Conservation (phyloP, 1,140 invertebrate species). For the Brachionus sp. region DNA sequence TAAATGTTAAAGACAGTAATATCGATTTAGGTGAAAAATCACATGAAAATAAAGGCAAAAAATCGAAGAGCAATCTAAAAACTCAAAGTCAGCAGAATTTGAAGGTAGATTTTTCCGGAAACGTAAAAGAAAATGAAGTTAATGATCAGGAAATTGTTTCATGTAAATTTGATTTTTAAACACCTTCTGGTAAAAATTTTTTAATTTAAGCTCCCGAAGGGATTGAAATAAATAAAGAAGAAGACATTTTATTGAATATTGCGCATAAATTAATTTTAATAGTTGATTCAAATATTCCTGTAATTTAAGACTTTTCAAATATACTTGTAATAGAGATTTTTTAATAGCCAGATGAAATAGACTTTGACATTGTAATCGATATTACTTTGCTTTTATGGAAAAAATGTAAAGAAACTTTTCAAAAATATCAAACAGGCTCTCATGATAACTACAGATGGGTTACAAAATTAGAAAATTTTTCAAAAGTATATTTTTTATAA, state of each 20-base stretch:
- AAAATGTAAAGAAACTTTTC: slow-evolving; percentile 57
- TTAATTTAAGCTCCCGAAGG: slow-evolving; percentile 2
- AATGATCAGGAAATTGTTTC: background rate
- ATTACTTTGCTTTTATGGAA: slow-evolving; percentile 57
- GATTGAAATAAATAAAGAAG: background rate
- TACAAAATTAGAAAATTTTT: slow-evolving; percentile 55
- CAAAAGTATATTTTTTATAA: background rate
- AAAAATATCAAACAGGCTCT: slow-evolving; percentile 58
- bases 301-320: background rate
- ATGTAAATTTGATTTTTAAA: background rate
- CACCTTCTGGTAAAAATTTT: background rate
- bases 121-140: background rate
- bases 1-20: background rate
- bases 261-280: background rate
- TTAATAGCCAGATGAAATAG: background rate
- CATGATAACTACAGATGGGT: slow-evolving; percentile 56
- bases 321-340: background rate
- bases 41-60: background rate
- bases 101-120: slow-evolving; percentile 19
- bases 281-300: slow-evolving; percentile 1
- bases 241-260: slow-evolving; percentile 20
- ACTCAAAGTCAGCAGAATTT: background rate
- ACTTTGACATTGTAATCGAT: slow-evolving; percentile 57
- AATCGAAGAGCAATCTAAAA: background rate
- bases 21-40: background rate